These are phyloP conservation scores for Psilopsiagon aurifrons DNA, from an alignment of 2,113 vertebrate species.

Conservation along the genomic window DNA sequence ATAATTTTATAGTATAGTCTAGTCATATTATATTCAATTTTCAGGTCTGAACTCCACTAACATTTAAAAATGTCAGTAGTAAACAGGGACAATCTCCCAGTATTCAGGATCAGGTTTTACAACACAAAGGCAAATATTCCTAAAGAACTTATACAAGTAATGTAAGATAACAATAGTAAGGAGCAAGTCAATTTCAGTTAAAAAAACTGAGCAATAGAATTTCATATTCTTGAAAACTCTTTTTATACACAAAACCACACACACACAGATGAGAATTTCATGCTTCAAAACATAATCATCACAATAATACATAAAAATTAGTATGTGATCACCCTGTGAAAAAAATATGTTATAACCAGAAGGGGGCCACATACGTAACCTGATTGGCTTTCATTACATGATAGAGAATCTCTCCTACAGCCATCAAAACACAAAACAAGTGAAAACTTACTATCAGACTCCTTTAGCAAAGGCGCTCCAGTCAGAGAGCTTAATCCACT, in stretches of 20 bases:
- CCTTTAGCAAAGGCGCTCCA: slow-evolving; percentile 63
- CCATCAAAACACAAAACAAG: not conserved
- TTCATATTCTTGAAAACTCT: not conserved
- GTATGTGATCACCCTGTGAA: not conserved
- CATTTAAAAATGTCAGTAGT: not conserved
- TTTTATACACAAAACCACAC: not conserved
- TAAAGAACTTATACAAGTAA: not conserved
- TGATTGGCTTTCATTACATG: not conserved
- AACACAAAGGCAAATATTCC: not conserved
- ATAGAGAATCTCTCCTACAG: not conserved
- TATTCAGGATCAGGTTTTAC: not conserved
- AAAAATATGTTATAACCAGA: not conserved
- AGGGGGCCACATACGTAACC: not conserved
- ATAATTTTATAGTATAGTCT: not conserved
- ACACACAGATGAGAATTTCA: not conserved
- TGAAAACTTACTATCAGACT: slow-evolving; percentile 74
- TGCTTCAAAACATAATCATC: not conserved
- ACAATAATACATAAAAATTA: not conserved
- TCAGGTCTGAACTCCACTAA: not conserved
- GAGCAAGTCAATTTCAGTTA: not conserved
- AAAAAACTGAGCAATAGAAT: not conserved
- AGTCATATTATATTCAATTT: not conserved
- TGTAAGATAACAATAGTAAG: not conserved
- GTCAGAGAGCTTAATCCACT: slow-evolving; percentile 63
- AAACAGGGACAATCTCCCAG: not conserved